Conservation (phyloP, 2,888 invertebrate genomes). For the Meandrusa payeni region DNA sequence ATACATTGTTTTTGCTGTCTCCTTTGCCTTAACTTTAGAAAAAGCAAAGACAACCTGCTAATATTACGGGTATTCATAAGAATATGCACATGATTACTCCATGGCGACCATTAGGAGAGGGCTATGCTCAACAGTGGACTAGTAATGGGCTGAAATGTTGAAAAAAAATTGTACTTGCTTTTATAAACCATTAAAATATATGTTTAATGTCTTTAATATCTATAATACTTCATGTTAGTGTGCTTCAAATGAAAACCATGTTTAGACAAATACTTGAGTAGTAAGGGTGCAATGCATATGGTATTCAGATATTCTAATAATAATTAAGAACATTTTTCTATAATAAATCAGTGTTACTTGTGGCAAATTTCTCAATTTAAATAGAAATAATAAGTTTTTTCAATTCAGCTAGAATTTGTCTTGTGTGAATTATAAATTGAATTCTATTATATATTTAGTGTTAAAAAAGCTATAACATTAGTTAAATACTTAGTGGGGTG, state of each 20-base stretch:
- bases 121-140: no score
- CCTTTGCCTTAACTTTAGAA: no score
- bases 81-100: no score
- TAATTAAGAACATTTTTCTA: conserved; percentile 22
- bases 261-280: conserved; percentile 36
- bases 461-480: no score
- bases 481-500: conserved; percentile 48
- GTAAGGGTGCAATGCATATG: conserved; percentile 66
- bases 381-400: conserved; percentile 27
- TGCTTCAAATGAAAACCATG: conserved; percentile 34
- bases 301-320: conserved; percentile 28
- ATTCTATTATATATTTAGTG: conserved; percentile 37
- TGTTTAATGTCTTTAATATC: conserved; percentile 23
- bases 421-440: conserved; percentile 33
- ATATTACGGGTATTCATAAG: no score
- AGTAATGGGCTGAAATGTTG: no score
- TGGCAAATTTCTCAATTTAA: conserved; percentile 12
- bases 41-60: no score
- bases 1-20: no score
- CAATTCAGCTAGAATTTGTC: conserved; percentile 48
- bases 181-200: conserved; percentile 40
- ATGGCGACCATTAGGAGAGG: no score
- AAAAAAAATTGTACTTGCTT: no score
- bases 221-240: conserved; percentile 14
- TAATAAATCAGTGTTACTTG: conserved; percentile 23